Percentiles rank a stretch among this genome's conserved stretches.
phyloP scores from a whole-genome alignment of 2,797 vertebrate species.

The Muscicapa comitata region DNA sequence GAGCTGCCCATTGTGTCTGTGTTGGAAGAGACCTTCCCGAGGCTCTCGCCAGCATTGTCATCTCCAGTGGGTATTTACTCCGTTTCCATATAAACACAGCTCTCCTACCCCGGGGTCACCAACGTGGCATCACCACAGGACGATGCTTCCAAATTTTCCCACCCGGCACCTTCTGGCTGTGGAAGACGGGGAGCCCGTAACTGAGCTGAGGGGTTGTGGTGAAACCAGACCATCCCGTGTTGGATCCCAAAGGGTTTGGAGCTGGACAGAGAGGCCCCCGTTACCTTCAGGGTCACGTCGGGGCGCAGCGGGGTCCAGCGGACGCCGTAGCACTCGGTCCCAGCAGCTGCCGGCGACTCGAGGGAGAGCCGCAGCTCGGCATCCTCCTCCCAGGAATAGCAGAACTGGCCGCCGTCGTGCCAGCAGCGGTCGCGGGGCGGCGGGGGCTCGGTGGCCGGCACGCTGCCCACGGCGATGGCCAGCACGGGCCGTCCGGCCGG shows the following conservation, averaged over 20 bases:
- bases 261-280: rapidly evolving
- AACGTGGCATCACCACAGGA: rapidly evolving
- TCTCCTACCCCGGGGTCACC: neutral
- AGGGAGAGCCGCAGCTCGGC: conserved; percentile 85
- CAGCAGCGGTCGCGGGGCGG: conserved; percentile 88
- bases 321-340: conserved; percentile 86
- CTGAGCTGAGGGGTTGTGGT: rapidly evolving
- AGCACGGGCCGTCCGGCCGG: conserved; percentile 77
- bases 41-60: neutral
- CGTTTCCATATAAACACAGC: neutral
- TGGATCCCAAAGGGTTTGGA: rapidly evolving
- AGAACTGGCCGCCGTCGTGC: conserved; percentile 88
- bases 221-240: rapidly evolving
- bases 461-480: conserved; percentile 82
- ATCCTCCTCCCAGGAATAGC: conserved; percentile 88
- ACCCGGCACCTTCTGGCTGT: neutral
- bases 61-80: neutral
- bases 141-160: neutral
- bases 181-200: neutral
- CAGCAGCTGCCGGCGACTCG: conserved; percentile 72
- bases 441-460: conserved; percentile 81
- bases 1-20: neutral
- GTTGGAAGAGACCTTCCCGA: neutral
- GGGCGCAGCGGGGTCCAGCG: conserved; percentile 86
- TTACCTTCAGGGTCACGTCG: conserved; percentile 86